Evolutionary conservation across 2,797 vertebrate species (phyloP).

Genomic region (Chelidonichthys spinosus): DNA sequence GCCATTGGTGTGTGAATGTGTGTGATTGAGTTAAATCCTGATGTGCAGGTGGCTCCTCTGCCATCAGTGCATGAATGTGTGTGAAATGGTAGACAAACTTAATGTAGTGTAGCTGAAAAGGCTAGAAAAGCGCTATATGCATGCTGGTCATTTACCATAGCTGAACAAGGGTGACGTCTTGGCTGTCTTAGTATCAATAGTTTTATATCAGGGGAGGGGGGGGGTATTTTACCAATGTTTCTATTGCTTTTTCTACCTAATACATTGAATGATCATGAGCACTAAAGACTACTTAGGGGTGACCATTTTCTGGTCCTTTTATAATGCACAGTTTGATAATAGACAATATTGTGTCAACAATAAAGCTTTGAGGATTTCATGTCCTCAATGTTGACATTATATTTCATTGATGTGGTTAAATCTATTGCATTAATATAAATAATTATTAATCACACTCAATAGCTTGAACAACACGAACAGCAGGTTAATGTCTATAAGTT

Average conservation of each 20-base stretch:
- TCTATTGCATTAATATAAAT: background rate
- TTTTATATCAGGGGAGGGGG: too few species aligned
- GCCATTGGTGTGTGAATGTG: too few species aligned
- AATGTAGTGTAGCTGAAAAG: too few species aligned
- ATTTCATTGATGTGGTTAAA: background rate
- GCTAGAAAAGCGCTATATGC: too few species aligned
- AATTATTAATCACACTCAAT: too few species aligned
- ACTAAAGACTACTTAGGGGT: background rate
- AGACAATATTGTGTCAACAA: background rate
- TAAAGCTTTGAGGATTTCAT: slow-evolving; percentile 2
- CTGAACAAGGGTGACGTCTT: background rate
- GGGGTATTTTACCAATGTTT: background rate
- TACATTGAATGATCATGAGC: background rate
- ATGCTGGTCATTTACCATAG: background rate
- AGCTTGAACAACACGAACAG: background rate
- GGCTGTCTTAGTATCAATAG: background rate
- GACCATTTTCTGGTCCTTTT: background rate
- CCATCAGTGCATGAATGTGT: too few species aligned
- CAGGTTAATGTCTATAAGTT: background rate
- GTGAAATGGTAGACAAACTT: too few species aligned
- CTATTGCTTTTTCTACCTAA: background rate
- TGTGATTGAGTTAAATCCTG: too few species aligned
- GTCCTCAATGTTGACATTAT: background rate
- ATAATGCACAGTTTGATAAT: background rate
- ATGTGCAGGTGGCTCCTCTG: too few species aligned